phyloP scores from a whole-genome alignment of 64 coral and sea anemone genomes.

The Dendronephthya gigantea region DNA sequence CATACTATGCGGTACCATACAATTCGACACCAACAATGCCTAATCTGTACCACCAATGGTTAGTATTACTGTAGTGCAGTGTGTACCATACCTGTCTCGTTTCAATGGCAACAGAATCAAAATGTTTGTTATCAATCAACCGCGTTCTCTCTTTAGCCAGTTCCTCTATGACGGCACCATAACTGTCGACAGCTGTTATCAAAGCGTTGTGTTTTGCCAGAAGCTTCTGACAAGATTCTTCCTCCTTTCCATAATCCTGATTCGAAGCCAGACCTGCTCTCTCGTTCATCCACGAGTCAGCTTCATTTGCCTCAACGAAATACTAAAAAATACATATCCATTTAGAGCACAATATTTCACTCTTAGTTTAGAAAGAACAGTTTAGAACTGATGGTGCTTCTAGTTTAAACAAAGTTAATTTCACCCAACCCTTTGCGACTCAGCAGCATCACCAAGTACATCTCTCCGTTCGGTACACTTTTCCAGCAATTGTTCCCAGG shows the following conservation, averaged over 20 bases:
- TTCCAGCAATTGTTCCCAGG: slow-evolving; percentile 49
- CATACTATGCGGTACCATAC: too few relatives aligned
- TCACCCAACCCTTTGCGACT: slow-evolving; percentile 61
- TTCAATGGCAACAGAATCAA: slow-evolving; percentile 37
- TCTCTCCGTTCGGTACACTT: slow-evolving; percentile 46
- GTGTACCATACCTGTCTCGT: slow-evolving; percentile 40
- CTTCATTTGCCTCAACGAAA: slow-evolving; percentile 87
- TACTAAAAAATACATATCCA: slow-evolving; percentile 28
- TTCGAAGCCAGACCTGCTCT: slow-evolving; percentile 70
- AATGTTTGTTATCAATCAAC: slow-evolving; percentile 46
- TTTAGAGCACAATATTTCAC: too few relatives aligned
- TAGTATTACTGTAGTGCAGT: neutral
- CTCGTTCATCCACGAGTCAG: slow-evolving; percentile 91
- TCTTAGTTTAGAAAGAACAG: too few relatives aligned
- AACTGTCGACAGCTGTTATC: slow-evolving; percentile 54
- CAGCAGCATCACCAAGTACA: slow-evolving; percentile 45
- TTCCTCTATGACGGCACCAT: slow-evolving; percentile 39
- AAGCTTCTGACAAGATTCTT: slow-evolving; percentile 54
- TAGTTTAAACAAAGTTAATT: neutral
- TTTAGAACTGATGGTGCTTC: too few relatives aligned
- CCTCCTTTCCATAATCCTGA: slow-evolving; percentile 92
- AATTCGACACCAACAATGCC: too few relatives aligned
- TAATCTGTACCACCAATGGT: too few relatives aligned
- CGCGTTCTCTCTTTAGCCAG: slow-evolving; percentile 56
- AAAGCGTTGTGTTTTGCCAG: slow-evolving; percentile 75